phyloP scores from a whole-genome alignment of 2,888 invertebrate species.

The Lasioglossum calceatum region DNA sequence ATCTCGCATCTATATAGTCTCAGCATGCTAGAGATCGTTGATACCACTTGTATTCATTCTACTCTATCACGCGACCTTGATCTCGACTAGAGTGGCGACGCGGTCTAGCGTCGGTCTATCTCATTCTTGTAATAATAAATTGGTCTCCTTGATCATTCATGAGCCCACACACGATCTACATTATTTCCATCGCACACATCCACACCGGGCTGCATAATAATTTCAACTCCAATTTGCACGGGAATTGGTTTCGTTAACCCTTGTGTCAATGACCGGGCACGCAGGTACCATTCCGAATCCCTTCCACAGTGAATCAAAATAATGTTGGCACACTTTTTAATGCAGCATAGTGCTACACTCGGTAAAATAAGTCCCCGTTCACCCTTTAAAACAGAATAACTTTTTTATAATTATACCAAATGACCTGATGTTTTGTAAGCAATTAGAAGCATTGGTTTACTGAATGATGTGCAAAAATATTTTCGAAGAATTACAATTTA shows the following conservation, averaged over 20 bases:
- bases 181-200: neutral
- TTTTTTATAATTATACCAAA: no score
- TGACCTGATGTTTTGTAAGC: no score
- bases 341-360: no score
- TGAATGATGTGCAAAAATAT: no score
- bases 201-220: neutral
- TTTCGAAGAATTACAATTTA: no score
- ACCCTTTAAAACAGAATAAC: no score
- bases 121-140: slow-evolving; percentile 32
- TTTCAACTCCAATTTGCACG: neutral
- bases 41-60: slow-evolving; percentile 43
- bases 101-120: slow-evolving; percentile 33
- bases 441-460: no score
- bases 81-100: slow-evolving; percentile 29
- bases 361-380: no score
- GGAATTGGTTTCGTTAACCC: slow-evolving; percentile 2
- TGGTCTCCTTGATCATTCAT: neutral
- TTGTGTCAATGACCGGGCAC: neutral
- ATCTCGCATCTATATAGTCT: slow-evolving; percentile 51
- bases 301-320: no score
- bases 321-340: no score
- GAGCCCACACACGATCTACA: slow-evolving; percentile 5
- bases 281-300: neutral
- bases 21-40: slow-evolving; percentile 44
- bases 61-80: slow-evolving; percentile 55